phyloP scores from a whole-genome alignment of 2,888 invertebrate genomes.

The Macrosoma leucophasiata region DNA sequence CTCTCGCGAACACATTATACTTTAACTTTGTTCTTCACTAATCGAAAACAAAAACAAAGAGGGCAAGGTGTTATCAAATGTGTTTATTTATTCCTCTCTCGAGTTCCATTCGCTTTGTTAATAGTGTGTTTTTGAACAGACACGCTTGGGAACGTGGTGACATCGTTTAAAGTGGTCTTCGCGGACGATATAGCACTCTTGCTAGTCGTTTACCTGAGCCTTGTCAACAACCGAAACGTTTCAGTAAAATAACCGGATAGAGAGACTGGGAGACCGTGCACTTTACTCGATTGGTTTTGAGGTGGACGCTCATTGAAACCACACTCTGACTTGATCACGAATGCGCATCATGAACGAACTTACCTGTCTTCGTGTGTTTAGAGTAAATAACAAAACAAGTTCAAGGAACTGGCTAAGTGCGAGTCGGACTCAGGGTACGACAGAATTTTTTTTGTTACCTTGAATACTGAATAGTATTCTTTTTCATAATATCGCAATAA shows the following conservation, averaged over 20 bases:
- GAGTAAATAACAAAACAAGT: background rate
- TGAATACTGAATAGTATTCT: no score
- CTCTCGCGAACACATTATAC: slow-evolving; percentile 64
- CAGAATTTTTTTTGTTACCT: no score
- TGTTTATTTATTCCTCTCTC: no score
- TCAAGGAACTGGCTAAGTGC: no score
- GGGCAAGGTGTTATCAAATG: slow-evolving; percentile 27
- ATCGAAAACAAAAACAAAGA: slow-evolving; percentile 39
- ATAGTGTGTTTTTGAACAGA: no score
- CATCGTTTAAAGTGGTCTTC: no score
- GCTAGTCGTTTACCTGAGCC: no score
- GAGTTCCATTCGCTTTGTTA: no score
- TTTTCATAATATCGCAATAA: no score
- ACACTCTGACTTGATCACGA: slow-evolving; percentile 30
- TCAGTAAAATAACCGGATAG: slow-evolving; percentile 54
- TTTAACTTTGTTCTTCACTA: slow-evolving; percentile 58
- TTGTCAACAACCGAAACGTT: slow-evolving; percentile 62
- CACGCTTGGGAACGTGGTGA: no score
- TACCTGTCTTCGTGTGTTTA: background rate
- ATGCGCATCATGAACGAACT: slow-evolving; percentile 13
- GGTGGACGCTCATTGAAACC: slow-evolving; percentile 48
- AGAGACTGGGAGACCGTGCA: slow-evolving; percentile 44
- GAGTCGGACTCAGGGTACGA: no score
- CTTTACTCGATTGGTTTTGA: slow-evolving; percentile 66
- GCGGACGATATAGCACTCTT: no score